Percentiles rank a stretch among this genome's conserved stretches.
Conservation (phyloP, 2,113 vertebrate species). For the Perca fluviatilis region DNA sequence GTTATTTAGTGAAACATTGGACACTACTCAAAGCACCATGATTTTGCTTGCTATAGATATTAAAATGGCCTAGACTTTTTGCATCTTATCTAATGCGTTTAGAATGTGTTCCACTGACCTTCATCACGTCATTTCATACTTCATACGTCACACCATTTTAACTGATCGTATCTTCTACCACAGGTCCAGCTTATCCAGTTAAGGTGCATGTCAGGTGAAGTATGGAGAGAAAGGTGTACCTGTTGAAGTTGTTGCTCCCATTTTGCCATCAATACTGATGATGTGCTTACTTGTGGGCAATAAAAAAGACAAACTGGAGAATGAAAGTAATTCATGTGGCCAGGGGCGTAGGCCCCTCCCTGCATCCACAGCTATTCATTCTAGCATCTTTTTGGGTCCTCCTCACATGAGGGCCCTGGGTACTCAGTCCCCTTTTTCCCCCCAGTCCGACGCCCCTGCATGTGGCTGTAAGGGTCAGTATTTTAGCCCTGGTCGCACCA, state of each 20-base stretch:
- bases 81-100: background rate
- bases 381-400: too few relatives aligned
- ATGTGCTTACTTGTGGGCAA: background rate
- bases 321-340: background rate
- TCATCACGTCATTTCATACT: too few relatives aligned
- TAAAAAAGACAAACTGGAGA: background rate
- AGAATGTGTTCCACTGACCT: background rate
- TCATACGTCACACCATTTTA: background rate
- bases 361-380: too few relatives aligned
- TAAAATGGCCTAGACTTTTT: background rate
- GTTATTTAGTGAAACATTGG: slow-evolving; percentile 41
- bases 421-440: too few relatives aligned
- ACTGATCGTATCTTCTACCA: background rate
- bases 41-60: background rate
- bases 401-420: too few relatives aligned
- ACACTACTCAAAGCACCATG: slow-evolving; percentile 40
- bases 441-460: background rate
- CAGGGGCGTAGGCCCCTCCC: too few relatives aligned
- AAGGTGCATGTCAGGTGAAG: background rate
- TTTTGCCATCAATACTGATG: background rate
- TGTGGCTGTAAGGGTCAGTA: background rate
- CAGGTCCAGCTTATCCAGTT: background rate
- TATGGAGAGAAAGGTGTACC: background rate
- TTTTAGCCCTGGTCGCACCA: background rate
- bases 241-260: background rate